Percentiles rank a stretch among this genome's conserved stretches.
Conservation (phyloP, 2,797 vertebrate genomes). For the Podarcis siculus region DNA sequence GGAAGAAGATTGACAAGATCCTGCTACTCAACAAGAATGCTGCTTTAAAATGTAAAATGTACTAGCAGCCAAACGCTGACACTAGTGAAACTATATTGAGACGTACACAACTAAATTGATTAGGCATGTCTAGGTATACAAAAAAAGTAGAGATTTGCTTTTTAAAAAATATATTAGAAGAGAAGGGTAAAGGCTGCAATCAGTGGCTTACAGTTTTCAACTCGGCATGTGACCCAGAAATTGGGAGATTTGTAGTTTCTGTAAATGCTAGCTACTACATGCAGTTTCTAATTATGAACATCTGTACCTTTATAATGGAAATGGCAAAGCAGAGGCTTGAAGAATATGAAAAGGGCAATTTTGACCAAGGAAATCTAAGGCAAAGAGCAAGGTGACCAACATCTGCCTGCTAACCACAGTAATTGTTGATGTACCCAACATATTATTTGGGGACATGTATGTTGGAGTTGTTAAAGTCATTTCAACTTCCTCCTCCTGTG, state of each 20-base stretch:
- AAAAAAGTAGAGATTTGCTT: slow-evolving; percentile 7
- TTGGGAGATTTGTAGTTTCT: fast-evolving
- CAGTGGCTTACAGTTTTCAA: slow-evolving; percentile 9
- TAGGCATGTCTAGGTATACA: background rate
- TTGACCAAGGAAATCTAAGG: slow-evolving; percentile 3
- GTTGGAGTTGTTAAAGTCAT: slow-evolving; percentile 1
- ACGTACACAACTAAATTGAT: slow-evolving; percentile 1
- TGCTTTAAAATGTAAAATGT: background rate
- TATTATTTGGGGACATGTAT: slow-evolving; percentile 18
- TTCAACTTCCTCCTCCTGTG: background rate
- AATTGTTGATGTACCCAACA: slow-evolving; percentile 24
- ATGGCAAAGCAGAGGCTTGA: background rate
- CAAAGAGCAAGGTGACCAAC: background rate
- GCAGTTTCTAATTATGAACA: background rate
- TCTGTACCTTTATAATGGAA: background rate
- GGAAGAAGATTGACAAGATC: background rate
- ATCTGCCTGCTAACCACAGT: background rate
- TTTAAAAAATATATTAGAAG: background rate
- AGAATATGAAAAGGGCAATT: background rate
- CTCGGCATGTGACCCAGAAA: fast-evolving
- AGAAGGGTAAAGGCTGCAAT: background rate
- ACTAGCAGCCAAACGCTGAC: background rate
- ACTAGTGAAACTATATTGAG: background rate
- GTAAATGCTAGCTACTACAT: background rate
- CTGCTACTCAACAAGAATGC: background rate